Evolutionary conservation across 2,113 vertebrate species (phyloP).

Genomic region (Ploceus nigricollis): DNA sequence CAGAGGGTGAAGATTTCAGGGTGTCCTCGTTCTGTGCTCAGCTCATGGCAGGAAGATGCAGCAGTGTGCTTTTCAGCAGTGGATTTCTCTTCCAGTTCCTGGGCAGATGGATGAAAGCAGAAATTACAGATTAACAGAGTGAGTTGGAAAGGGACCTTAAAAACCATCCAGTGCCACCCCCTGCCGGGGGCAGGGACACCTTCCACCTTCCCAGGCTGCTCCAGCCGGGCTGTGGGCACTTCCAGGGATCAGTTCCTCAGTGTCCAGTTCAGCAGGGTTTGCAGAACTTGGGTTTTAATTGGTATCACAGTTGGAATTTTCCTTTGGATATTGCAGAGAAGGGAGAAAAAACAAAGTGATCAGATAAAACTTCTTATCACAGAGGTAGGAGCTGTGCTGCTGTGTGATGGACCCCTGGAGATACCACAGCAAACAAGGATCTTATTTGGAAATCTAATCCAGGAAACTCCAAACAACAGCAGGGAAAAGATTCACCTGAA

Average conservation of each 20-base stretch:
- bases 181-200: neutral
- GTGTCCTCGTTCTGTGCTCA: rapidly evolving
- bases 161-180: neutral
- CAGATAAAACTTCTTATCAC: neutral
- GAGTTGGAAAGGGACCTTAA: neutral
- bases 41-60: rapidly evolving
- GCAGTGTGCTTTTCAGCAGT: neutral
- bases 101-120: neutral
- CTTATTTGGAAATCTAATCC: neutral
- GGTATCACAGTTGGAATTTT: neutral
- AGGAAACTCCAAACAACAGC: neutral
- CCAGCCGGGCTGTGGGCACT: neutral
- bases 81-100: neutral
- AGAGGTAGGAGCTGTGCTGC: neutral
- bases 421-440: neutral
- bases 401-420: neutral
- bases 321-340: neutral
- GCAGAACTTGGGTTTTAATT: neutral
- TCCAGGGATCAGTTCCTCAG: neutral
- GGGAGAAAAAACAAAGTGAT: neutral
- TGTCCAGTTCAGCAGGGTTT: neutral
- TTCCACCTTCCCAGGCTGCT: neutral
- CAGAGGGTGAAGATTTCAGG: neutral
- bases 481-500: neutral
- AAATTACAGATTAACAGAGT: neutral